These are phyloP conservation scores for Amaurobius ferox DNA, from an alignment of 2,888 invertebrate genomes.

Conservation along the genomic window DNA sequence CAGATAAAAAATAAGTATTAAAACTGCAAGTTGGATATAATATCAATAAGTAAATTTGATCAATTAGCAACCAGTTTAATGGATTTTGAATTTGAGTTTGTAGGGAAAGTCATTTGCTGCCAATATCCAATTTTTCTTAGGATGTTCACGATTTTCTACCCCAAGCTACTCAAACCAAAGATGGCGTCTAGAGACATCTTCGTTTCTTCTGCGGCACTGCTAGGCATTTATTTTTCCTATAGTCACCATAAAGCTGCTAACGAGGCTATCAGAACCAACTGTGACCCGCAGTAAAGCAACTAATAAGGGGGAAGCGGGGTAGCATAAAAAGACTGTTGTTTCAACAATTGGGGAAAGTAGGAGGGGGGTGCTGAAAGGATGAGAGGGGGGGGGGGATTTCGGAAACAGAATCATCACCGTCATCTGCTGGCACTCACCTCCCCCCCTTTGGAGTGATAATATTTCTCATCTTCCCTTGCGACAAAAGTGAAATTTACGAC, in stretches of 20 bases:
- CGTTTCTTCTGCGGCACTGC: slow-evolving; percentile 4
- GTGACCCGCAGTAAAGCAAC: slow-evolving; percentile 69
- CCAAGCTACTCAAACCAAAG: slow-evolving; percentile 2
- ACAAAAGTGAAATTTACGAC: slow-evolving; percentile 53
- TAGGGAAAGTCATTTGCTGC: no score
- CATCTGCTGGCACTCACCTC: slow-evolving; percentile 45
- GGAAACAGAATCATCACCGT: slow-evolving; percentile 66
- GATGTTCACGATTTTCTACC: no score
- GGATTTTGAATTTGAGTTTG: no score
- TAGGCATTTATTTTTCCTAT: slow-evolving; percentile 64
- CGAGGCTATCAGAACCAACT: slow-evolving; percentile 71
- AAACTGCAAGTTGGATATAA: no score
- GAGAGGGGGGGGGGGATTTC: slow-evolving; percentile 11
- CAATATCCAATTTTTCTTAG: no score
- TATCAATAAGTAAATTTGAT: no score
- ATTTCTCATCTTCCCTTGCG: slow-evolving; percentile 32
- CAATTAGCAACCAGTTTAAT: no score
- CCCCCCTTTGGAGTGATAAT: slow-evolving; percentile 33
- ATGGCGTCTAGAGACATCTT: slow-evolving; percentile 20
- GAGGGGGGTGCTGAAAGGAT: neutral
- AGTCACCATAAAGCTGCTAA: slow-evolving; percentile 71
- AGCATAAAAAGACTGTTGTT: slow-evolving; percentile 69
- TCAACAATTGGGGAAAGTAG: slow-evolving; percentile 52
- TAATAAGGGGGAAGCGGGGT: slow-evolving; percentile 62
- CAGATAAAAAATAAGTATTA: no score